A percentile compares a stretch with the other conserved stretches of the same genome.
Evolutionary conservation across 2,888 invertebrate species (phyloP).

Genomic region (Nipponacmea schrenckii): DNA sequence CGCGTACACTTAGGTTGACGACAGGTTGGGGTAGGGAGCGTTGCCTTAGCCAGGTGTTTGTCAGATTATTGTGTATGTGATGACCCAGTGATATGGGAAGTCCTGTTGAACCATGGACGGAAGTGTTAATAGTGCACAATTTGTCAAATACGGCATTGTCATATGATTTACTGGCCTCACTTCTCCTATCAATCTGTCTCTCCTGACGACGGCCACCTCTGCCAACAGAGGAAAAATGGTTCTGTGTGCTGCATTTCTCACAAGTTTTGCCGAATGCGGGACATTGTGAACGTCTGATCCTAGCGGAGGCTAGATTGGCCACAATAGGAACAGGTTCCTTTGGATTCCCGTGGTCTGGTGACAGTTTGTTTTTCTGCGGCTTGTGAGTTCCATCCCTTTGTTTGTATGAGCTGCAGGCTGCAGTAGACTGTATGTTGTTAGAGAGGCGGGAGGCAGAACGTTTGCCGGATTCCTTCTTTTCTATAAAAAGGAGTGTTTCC

Average conservation of each 20-base stretch:
- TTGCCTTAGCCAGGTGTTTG: slow-evolving; percentile 27
- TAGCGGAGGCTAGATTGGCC: slow-evolving; percentile 28
- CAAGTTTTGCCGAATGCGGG: slow-evolving; percentile 37
- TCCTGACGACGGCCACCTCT: too few relatives aligned
- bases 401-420: slow-evolving; percentile 26
- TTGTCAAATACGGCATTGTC: slow-evolving; percentile 12
- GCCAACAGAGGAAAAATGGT: slow-evolving; percentile 38
- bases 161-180: too few relatives aligned
- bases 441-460: slow-evolving; percentile 34
- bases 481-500: slow-evolving; percentile 36
- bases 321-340: slow-evolving; percentile 31
- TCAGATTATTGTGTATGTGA: slow-evolving; percentile 35
- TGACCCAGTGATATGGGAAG: slow-evolving; percentile 32
- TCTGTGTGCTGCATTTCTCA: slow-evolving; percentile 23
- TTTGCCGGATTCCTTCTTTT: slow-evolving; percentile 41
- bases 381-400: slow-evolving; percentile 8
- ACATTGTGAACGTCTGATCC: slow-evolving; percentile 28
- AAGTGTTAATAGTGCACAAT: background rate
- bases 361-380: slow-evolving; percentile 11
- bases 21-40: slow-evolving; percentile 36
- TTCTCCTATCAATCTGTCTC: too few relatives aligned
- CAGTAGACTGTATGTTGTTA: slow-evolving; percentile 24
- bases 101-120: background rate
- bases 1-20: slow-evolving; percentile 20
- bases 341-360: background rate